A percentile compares a stretch with the other conserved stretches of the same genome.
Conservation (phyloP, 2,113 vertebrate species). For the Rhinoderma darwinii region DNA sequence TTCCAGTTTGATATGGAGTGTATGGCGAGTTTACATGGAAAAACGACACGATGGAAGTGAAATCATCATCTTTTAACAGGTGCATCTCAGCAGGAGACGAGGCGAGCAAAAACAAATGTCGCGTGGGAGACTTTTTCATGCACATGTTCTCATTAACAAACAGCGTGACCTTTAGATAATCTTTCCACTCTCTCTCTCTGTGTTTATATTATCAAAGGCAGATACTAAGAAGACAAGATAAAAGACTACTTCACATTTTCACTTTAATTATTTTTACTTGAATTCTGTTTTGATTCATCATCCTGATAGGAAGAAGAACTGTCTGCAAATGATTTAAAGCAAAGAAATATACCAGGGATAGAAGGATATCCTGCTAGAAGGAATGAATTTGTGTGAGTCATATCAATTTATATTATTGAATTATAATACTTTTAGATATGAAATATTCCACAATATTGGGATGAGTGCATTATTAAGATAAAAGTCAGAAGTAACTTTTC, state of each 20-base stretch:
- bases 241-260: slow-evolving; percentile 41
- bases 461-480: not conserved
- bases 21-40: slow-evolving; percentile 10
- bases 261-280: slow-evolving; percentile 30
- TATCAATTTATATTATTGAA: not conserved
- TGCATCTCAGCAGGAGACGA: slow-evolving; percentile 46
- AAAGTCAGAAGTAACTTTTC: not conserved
- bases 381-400: not conserved
- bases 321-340: not conserved
- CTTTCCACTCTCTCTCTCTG: not conserved
- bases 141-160: slow-evolving; percentile 49
- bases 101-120: slow-evolving; percentile 42
- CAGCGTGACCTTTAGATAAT: slow-evolving; percentile 48
- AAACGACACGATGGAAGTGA: slow-evolving; percentile 23
- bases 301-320: slow-evolving; percentile 1
- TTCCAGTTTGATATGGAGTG: slow-evolving; percentile 30
- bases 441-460: not conserved
- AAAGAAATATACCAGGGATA: not conserved
- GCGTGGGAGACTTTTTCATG: slow-evolving; percentile 28
- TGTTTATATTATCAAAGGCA: slow-evolving; percentile 42
- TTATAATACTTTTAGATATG: not conserved
- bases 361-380: not conserved
- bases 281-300: slow-evolving; percentile 39
- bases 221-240: slow-evolving; percentile 9
- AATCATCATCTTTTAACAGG: slow-evolving; percentile 39